Conservation (phyloP, 2,797 vertebrate genomes). For the Danio kyathit region DNA sequence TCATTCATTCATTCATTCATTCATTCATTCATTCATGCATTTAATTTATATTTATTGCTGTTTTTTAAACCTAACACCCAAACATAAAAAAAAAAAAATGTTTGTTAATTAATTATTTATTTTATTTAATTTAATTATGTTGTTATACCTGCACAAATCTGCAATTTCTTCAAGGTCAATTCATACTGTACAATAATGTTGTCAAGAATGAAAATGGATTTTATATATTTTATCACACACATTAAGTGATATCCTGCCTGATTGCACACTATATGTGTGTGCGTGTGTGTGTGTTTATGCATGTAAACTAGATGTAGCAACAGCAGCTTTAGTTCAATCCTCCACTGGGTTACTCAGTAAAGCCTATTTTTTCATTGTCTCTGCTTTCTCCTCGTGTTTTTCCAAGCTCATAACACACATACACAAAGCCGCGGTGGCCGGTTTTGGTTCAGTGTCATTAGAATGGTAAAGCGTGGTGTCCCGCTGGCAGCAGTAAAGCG, state of each 20-base stretch:
- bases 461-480: constrained; percentile 38
- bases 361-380: constrained; percentile 8
- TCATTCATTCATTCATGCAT: no score
- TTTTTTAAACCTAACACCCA: no score
- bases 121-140: no score
- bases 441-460: constrained; percentile 46
- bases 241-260: no score
- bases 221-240: no score
- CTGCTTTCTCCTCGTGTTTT: background rate
- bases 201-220: background rate
- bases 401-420: background rate
- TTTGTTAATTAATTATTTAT: no score
- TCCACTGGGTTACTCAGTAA: constrained; percentile 6
- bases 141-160: no score
- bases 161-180: no score
- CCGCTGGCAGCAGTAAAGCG: constrained; percentile 38
- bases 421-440: constrained; percentile 19
- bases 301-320: background rate
- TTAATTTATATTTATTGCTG: no score
- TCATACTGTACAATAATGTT: no score
- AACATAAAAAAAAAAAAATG: no score
- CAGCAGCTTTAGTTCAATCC: constrained; percentile 14
- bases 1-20: no score
- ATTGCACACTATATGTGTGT: constrained; percentile 10
- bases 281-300: background rate